Base-by-base conservation (phyloP, 2,113 vertebrate genomes). In the Platichthys stellatus region DNA sequence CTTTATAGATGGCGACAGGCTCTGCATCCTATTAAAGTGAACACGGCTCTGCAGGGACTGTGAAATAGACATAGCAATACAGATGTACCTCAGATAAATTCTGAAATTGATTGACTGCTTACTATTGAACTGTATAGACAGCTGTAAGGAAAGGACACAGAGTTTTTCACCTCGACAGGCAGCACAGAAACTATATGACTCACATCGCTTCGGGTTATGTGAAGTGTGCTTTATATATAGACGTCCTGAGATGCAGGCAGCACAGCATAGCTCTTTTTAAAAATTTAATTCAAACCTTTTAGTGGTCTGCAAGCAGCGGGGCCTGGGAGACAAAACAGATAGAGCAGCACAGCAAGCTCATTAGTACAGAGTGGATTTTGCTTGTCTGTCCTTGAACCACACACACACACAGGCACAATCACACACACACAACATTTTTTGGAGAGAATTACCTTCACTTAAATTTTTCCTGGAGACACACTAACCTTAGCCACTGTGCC, bases 201-300 rank as follows among this genome's bases (percentile, higher is more conserved):
- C 70, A 59, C 28, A 65, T 54, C 57, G 70, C 84, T 76, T 78
- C 72, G 64, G 51, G 69, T 51, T 74, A 70, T 57, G 64, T 58
- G 60, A 72, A 79, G 73, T 78, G 71, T 71, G 69, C 79, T 82
- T 85, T 61, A 85, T 87, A 85, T 83, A 86, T 82, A 88, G 76
- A 87, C 73, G 83, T 82, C 63, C 84, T 65, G 66, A 84, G 80
- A 85, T 84, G 84, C 76, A 72, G 80, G 60, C 73, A 70, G 80
- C 76, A 69, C 14, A 7, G 15, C 54, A 63, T 77, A 74, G 68
- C 72, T 83, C 82, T 84, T 76, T 81, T 92, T 90, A 80, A 90
- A 90, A 88, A 91, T 88, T 91, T 89, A 89, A 91, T 91, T 90
- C 85, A 90, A 90, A 90, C 89, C 90, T 93, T 92, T 92, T 90